Evolutionary conservation across 2,113 vertebrate genomes (phyloP).

Genomic region (Lampris incognitus): DNA sequence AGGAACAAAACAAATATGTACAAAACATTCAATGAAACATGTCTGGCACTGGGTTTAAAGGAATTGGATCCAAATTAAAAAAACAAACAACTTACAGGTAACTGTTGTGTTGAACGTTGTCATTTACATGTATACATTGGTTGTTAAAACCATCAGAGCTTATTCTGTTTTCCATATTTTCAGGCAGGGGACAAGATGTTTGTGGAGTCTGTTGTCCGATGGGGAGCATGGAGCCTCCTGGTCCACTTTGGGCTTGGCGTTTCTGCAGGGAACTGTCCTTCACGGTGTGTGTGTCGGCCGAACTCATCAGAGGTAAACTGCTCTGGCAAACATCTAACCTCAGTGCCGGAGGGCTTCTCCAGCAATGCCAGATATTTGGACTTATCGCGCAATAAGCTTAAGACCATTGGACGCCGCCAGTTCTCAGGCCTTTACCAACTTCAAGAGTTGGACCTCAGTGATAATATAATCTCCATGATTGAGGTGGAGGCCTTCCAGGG

Average conservation of each 20-base stretch:
- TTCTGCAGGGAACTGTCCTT: constrained; percentile 80
- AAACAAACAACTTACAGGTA: not conserved
- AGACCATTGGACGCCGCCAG: constrained; percentile 84
- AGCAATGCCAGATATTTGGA: constrained; percentile 82
- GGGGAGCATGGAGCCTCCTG: constrained; percentile 75
- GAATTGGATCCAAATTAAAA: not conserved
- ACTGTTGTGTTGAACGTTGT: not conserved
- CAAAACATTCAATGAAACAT: not conserved
- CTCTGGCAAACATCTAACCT: constrained; percentile 81
- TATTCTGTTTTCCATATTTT: constrained; percentile 28
- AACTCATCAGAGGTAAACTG: constrained; percentile 86
- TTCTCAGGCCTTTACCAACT: constrained; percentile 84
- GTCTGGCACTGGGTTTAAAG: not conserved
- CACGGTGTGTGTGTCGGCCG: constrained; percentile 82
- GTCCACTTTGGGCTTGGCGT: constrained; percentile 68
- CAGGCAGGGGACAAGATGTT: constrained; percentile 82
- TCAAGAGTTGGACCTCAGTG: constrained; percentile 88
- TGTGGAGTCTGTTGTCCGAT: constrained; percentile 75
- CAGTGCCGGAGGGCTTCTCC: constrained; percentile 83
- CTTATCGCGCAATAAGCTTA: constrained; percentile 87
- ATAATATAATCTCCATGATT: constrained; percentile 88
- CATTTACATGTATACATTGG: not conserved
- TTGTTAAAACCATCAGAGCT: not conserved
- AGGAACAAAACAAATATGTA: too few species aligned
- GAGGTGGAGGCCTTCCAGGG: constrained; percentile 89